Percentiles rank a stretch among this genome's conserved stretches.
phyloP scores from a whole-genome alignment of 2,888 invertebrate genomes.

The Sphinx pinastri region DNA sequence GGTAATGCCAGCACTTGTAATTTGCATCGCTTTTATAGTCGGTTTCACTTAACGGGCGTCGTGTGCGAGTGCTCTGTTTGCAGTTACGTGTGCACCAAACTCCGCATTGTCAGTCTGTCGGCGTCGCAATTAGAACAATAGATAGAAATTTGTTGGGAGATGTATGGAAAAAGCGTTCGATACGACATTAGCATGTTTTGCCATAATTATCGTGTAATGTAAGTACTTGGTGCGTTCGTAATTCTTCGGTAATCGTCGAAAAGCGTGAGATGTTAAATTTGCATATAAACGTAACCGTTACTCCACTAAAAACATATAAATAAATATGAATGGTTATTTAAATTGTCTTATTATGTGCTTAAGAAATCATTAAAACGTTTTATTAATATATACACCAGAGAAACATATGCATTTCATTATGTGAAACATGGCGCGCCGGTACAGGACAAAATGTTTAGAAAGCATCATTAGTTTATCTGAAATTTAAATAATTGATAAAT shows the following conservation, averaged over 20 bases:
- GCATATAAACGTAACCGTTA: conserved; percentile 39
- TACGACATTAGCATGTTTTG: conserved; percentile 50
- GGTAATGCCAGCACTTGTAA: conserved; percentile 75
- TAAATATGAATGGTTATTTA: not conserved
- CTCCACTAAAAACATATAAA: conserved; percentile 14
- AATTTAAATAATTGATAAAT: too few species aligned
- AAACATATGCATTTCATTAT: not conserved
- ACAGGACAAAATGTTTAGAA: too few species aligned
- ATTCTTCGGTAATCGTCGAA: conserved; percentile 47
- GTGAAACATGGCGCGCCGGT: not conserved
- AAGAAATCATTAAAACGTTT: not conserved
- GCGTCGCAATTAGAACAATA: conserved; percentile 75
- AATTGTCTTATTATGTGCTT: not conserved
- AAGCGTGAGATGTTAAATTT: conserved; percentile 34
- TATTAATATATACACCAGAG: not conserved
- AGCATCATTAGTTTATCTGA: too few species aligned
- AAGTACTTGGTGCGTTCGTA: conserved; percentile 32
- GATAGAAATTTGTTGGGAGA: conserved; percentile 76
- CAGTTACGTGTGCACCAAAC: conserved; percentile 66
- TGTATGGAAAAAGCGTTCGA: conserved; percentile 58
- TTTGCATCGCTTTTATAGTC: conserved; percentile 83
- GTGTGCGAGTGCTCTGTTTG: conserved; percentile 68
- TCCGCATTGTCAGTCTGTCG: conserved; percentile 70
- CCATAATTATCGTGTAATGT: conserved; percentile 51
- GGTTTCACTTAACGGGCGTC: conserved; percentile 69